Conservation (phyloP, 2,888 invertebrate species). For the Sturmia bella region DNA sequence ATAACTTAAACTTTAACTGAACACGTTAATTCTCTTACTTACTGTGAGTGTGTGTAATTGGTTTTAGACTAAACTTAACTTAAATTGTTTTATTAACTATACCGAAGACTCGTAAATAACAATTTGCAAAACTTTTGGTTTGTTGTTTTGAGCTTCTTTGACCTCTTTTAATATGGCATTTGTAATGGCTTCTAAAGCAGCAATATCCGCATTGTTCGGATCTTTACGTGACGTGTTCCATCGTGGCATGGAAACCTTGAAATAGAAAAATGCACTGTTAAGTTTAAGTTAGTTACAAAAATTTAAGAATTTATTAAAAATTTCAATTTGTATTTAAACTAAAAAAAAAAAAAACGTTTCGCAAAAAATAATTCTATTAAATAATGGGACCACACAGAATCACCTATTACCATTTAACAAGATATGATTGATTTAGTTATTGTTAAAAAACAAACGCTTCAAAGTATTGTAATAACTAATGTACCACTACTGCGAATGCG, state of each 20-base stretch:
- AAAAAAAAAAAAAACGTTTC: too few species aligned
- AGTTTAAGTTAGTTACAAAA: background rate
- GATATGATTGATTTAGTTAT: too few species aligned
- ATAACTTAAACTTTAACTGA: background rate
- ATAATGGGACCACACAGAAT: too few species aligned
- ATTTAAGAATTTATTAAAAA: too few species aligned
- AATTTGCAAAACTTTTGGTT: conserved; percentile 87
- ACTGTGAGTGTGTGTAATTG: conserved; percentile 1
- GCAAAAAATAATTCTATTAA: too few species aligned
- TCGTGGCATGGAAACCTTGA: conserved; percentile 88
- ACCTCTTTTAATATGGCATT: conserved; percentile 87
- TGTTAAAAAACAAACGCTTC: too few species aligned
- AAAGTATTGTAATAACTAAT: too few species aligned
- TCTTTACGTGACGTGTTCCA: conserved; percentile 82
- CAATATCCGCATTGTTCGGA: conserved; percentile 87
- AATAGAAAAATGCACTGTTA: conserved; percentile 9
- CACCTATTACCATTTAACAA: too few species aligned
- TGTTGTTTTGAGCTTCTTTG: conserved; percentile 83
- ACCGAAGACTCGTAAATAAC: conserved; percentile 95
- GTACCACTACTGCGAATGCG: too few species aligned
- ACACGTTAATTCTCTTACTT: background rate
- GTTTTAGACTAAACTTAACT: conserved; percentile 47
- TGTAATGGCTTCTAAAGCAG: conserved; percentile 82
- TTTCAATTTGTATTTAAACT: too few species aligned
- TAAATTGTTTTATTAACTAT: conserved; percentile 77